Percentiles rank a stretch among this genome's conserved stretches.
Evolutionary conservation across 2,797 vertebrate species (phyloP).

Genomic region (Labroides dimidiatus): DNA sequence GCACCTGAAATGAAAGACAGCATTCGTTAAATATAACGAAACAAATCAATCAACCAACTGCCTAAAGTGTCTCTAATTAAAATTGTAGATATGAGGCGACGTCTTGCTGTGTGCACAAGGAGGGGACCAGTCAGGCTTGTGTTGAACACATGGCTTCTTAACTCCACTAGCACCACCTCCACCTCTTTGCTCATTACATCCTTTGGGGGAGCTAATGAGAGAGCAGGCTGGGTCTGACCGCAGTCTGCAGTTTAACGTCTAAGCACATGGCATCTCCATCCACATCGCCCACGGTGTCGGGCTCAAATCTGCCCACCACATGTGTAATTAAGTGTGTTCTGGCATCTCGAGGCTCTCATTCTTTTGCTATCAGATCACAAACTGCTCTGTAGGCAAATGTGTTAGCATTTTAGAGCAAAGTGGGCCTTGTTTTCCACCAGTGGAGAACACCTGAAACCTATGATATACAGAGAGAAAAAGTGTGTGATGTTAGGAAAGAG

Average conservation of each 20-base stretch:
- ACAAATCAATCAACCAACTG: conserved; percentile 56
- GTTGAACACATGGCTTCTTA: conserved; percentile 57
- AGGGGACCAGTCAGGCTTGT: conserved; percentile 37
- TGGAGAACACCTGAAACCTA: conserved; percentile 49
- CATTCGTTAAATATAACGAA: conserved; percentile 47
- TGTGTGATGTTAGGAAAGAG: conserved; percentile 4
- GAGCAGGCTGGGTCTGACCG: conserved; percentile 70
- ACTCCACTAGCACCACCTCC: conserved; percentile 14
- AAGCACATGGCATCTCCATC: conserved; percentile 80
- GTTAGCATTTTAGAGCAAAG: conserved; percentile 49
- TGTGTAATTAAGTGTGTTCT: conserved; percentile 80
- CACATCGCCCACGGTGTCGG: conserved; percentile 78
- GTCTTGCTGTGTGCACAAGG: conserved; percentile 47
- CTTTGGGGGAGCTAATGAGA: conserved; percentile 76
- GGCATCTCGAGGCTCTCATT: conserved; percentile 69
- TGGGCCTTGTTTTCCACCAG: conserved; percentile 36
- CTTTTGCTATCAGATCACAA: conserved; percentile 76
- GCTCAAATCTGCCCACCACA: conserved; percentile 82
- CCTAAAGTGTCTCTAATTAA: conserved; percentile 59
- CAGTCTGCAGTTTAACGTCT: conserved; percentile 79
- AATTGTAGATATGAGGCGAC: conserved; percentile 45
- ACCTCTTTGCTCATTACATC: conserved; percentile 70
- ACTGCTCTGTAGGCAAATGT: conserved; percentile 50
- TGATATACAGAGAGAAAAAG: neutral
- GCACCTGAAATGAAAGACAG: conserved; percentile 58